phyloP scores from a whole-genome alignment of 1,140 invertebrate genomes.

The Spodoptera frugiperda region DNA sequence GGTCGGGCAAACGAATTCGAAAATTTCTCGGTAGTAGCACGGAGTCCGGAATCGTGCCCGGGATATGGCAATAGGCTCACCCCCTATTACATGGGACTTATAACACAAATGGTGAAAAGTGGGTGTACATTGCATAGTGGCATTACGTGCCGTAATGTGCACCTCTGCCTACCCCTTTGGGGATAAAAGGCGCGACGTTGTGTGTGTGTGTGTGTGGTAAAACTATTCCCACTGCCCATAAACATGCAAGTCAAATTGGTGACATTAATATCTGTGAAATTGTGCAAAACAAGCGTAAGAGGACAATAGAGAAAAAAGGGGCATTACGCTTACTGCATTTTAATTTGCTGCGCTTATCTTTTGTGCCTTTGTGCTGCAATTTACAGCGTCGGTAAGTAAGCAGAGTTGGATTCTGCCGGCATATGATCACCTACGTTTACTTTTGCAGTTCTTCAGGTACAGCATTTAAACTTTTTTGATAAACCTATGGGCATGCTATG shows the following conservation, averaged over 20 bases:
- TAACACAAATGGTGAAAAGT: too few species aligned
- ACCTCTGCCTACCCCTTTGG: too few species aligned
- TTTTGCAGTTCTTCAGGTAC: constrained; percentile 51
- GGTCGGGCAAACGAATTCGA: too few species aligned
- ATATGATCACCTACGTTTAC: constrained; percentile 56
- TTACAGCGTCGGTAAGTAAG: constrained; percentile 55
- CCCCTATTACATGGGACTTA: too few species aligned
- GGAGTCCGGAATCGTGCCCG: too few species aligned
- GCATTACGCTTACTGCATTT: constrained; percentile 57
- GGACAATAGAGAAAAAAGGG: constrained; percentile 56
- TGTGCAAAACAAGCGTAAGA: constrained; percentile 56
- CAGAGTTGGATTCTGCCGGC: constrained; percentile 53
- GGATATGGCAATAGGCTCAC: too few species aligned
- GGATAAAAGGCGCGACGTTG: too few species aligned
- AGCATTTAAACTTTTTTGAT: constrained; percentile 54
- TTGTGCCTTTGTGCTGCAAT: constrained; percentile 59
- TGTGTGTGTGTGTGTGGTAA: too few species aligned
- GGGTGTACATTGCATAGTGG: too few species aligned
- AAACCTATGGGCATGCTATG: constrained; percentile 46
- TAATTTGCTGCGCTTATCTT: constrained; percentile 59
- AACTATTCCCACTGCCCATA: constrained; percentile 42
- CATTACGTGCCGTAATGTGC: too few species aligned
- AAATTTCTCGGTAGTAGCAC: too few species aligned
- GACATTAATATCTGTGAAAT: constrained; percentile 57
- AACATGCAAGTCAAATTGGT: constrained; percentile 38